These are phyloP conservation scores for Drosophila niveifrons DNA, from an alignment of 2,888 invertebrate genomes.

Conservation along the genomic window DNA sequence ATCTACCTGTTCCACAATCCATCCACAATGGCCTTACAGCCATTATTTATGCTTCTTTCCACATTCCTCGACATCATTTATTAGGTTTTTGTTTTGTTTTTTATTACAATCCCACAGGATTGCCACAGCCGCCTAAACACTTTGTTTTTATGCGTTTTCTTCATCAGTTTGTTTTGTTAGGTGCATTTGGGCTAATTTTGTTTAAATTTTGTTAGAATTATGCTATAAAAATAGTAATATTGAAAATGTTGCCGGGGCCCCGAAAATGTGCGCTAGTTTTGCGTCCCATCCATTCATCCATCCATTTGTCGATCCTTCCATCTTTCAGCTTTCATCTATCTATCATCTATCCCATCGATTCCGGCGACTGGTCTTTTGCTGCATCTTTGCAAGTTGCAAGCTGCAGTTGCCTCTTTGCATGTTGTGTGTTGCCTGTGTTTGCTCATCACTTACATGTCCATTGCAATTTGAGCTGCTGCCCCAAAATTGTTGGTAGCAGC, in stretches of 20 bases:
- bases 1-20: not conserved
- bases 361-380: constrained; percentile 12
- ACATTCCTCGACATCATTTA: not conserved
- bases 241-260: constrained; percentile 51
- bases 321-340: no score
- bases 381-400: not conserved
- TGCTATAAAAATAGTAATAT: constrained; percentile 70
- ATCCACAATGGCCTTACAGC: not conserved
- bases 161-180: not conserved
- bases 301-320: no score
- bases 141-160: not conserved
- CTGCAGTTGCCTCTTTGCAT: not conserved
- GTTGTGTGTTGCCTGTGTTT: not conserved
- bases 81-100: not conserved
- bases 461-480: constrained; percentile 7
- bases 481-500: constrained; percentile 10
- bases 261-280: constrained; percentile 23
- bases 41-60: not conserved
- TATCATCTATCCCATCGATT: not conserved
- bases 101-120: not conserved
- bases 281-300: not conserved
- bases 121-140: constrained; percentile 17
- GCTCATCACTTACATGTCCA: not conserved
- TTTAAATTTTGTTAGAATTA: constrained; percentile 57
- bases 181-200: constrained; percentile 31